These are phyloP conservation scores for Anguilla megastoma DNA, from an alignment of 2,797 vertebrate genomes.

Conservation along the genomic window DNA sequence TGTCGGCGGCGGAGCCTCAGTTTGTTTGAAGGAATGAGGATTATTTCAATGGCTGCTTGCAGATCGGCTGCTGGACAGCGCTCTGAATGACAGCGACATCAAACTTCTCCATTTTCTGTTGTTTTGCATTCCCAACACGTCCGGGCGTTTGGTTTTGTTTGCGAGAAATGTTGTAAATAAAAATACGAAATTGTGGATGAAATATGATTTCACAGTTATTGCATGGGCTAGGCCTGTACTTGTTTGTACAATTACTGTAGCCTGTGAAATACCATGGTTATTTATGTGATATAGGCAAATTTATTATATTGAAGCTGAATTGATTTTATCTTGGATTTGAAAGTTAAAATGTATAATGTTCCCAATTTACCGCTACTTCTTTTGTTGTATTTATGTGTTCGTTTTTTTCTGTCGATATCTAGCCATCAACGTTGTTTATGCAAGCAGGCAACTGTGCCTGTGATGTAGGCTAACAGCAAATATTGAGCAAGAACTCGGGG, in stretches of 20 bases:
- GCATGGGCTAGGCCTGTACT: background rate
- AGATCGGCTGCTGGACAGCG: background rate
- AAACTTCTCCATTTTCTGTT: background rate
- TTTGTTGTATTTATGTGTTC: background rate
- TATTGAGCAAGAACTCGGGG: background rate
- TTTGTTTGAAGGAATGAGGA: background rate
- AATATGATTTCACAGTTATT: background rate
- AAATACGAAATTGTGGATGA: background rate
- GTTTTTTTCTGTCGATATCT: background rate
- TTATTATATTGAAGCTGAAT: background rate
- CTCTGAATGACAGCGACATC: background rate
- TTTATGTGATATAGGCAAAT: background rate
- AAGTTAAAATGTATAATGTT: background rate
- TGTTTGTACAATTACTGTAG: background rate
- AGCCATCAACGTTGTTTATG: background rate
- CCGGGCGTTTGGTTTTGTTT: background rate
- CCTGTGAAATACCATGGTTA: background rate
- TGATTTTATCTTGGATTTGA: background rate
- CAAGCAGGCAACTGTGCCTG: background rate
- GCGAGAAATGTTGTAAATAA: background rate
- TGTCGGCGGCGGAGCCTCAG: background rate
- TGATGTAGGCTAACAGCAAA: conserved; percentile 1
- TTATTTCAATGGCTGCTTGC: background rate
- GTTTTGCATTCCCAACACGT: background rate
- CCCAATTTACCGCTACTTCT: background rate